Percentiles rank a stretch among this genome's conserved stretches.
phyloP scores from a whole-genome alignment of 1,140 invertebrate species.

The Drosophila guanche region DNA sequence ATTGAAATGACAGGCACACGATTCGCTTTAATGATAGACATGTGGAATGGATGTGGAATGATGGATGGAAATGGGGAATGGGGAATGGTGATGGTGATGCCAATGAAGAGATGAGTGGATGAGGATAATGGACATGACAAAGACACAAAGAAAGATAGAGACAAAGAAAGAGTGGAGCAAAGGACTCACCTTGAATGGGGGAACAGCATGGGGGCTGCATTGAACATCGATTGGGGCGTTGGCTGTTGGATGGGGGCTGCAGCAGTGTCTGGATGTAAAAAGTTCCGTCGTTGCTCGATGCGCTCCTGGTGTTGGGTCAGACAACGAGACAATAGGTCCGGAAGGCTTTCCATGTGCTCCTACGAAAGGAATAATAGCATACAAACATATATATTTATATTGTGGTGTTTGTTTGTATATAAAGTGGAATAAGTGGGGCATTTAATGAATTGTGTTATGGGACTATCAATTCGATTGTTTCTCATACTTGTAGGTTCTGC shows the following conservation, averaged over 20 bases:
- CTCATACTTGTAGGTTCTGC: slow-evolving; percentile 87
- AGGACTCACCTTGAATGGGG: slow-evolving; percentile 83
- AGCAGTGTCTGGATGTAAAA: slow-evolving; percentile 92
- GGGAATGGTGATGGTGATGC: no score
- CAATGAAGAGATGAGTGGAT: slow-evolving; percentile 6
- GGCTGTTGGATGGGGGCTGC: slow-evolving; percentile 84
- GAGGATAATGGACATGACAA: slow-evolving; percentile 43
- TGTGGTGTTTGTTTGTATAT: no score
- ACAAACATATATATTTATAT: no score
- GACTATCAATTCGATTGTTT: not conserved
- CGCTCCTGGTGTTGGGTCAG: slow-evolving; percentile 88
- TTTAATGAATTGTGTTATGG: not conserved
- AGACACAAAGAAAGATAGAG: slow-evolving; percentile 7
- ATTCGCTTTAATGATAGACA: slow-evolving; percentile 26
- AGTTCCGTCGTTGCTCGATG: slow-evolving; percentile 90
- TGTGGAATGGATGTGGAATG: slow-evolving; percentile 12
- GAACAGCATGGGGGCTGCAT: slow-evolving; percentile 82
- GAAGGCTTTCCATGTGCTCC: slow-evolving; percentile 89
- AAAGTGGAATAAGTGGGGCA: no score
- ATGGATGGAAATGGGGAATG: no score
- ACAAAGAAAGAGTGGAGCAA: not conserved
- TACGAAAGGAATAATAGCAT: slow-evolving; percentile 10
- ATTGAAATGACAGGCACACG: slow-evolving; percentile 31
- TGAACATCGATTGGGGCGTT: slow-evolving; percentile 82
- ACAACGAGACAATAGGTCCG: slow-evolving; percentile 91